Percentiles rank a stretch among this genome's conserved stretches.
These are phyloP conservation scores for Hemibagrus wyckioides DNA, from an alignment of 2,113 vertebrate species.

Conservation along the genomic window DNA sequence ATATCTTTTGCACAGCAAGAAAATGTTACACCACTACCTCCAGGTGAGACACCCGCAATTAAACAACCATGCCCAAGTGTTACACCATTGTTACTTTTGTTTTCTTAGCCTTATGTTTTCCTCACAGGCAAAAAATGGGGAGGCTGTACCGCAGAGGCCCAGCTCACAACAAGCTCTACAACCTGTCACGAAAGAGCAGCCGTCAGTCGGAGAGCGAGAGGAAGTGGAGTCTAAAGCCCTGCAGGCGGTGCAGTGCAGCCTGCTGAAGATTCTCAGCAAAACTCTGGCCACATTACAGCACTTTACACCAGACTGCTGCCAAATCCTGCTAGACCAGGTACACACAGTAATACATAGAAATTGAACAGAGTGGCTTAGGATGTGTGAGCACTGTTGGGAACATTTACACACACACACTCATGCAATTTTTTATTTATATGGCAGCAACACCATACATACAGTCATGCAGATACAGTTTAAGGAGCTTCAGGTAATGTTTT, in stretches of 20 bases:
- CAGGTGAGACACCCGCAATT: constrained; percentile 76
- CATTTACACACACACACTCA: too few relatives aligned
- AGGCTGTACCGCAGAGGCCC: constrained; percentile 78
- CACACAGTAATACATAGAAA: neutral
- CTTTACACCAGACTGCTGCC: constrained; percentile 96
- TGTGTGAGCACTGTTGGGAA: too few relatives aligned
- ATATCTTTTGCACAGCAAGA: constrained; percentile 94
- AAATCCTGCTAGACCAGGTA: constrained; percentile 95
- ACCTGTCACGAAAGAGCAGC: constrained; percentile 74
- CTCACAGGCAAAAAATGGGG: constrained; percentile 86
- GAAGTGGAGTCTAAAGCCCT: constrained; percentile 86
- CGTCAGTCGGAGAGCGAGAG: constrained; percentile 75
- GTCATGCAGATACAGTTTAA: too few relatives aligned
- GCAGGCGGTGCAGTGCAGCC: constrained; percentile 87
- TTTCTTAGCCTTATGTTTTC: neutral
- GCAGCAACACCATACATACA: too few relatives aligned
- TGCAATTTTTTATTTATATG: too few relatives aligned
- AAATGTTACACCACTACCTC: constrained; percentile 97
- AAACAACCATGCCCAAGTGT: neutral
- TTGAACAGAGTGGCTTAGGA: neutral
- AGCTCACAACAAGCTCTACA: constrained; percentile 75
- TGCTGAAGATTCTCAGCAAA: constrained; percentile 97
- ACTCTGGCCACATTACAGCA: constrained; percentile 89
- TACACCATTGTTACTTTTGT: neutral
- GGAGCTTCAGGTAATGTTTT: too few relatives aligned